Evolutionary conservation across 2,888 invertebrate species (phyloP).

Genomic region (Drosophila acutilabella): DNA sequence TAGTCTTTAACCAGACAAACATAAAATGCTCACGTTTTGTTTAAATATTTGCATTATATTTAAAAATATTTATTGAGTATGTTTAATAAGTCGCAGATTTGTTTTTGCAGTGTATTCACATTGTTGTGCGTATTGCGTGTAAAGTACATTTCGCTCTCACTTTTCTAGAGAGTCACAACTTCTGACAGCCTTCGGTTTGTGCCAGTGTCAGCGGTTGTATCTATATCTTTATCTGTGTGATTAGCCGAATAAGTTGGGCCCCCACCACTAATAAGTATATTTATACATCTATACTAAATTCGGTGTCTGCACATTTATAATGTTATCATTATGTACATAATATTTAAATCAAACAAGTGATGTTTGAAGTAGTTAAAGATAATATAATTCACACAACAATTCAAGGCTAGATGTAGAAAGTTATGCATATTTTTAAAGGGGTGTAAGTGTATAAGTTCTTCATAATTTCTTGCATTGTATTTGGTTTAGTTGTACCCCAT

Average conservation of each 20-base stretch:
- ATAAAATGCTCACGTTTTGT: not conserved
- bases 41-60: conserved; percentile 6
- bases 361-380: not conserved
- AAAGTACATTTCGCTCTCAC: no score
- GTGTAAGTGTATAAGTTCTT: no score
- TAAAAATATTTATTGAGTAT: not conserved
- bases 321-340: not conserved
- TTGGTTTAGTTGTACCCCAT: not conserved
- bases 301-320: not conserved
- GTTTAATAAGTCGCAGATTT: not conserved
- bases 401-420: not conserved
- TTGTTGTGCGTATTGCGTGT: no score
- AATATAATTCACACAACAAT: not conserved
- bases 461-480: not conserved
- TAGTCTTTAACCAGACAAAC: not conserved
- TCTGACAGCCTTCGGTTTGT: no score
- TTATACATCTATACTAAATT: not conserved
- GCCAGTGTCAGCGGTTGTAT: not conserved
- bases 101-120: conserved; percentile 7
- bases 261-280: not conserved
- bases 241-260: not conserved
- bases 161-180: no score
- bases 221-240: not conserved
- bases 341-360: no score
- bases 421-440: not conserved